Evolutionary conservation across 2,888 invertebrate species (phyloP), one percentile per base, ranked within the genome.

Genomic region (Mimas tiliae): DNA sequence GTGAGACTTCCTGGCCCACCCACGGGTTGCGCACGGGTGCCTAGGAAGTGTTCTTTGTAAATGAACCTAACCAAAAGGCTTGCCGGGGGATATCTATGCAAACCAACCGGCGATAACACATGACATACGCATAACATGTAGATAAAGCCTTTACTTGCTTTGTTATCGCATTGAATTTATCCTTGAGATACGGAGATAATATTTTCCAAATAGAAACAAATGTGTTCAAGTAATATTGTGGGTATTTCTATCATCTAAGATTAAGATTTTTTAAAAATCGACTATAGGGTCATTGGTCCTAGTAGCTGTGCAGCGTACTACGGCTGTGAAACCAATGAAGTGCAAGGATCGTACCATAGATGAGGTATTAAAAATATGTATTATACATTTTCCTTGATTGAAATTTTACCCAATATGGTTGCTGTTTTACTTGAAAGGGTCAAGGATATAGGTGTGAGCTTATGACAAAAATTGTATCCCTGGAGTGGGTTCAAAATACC

Each of bases 1-100:
- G 74, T 77, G 79, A 81, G 77, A 86, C 87, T 92, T 92, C 91
- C 91, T 88, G 84, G 88, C 84, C 89, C 90, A 88, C 92, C 91
- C 89, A 92, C 92, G 76, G 76, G 72, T 69, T 64, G 62, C 63
- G 45, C 42, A 66, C 66, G 63, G 66, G 66, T 66, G 66, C 63
- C 52, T 65, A 65, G 65, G n/a, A 65, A 55, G 27, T 65, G 55
- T 65, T 53, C 55, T 65, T 65, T 55, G 53, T 65, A 62, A 65
- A 58, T 58, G 55, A 58, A 38, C 55, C 55, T 34, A 38, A 38
- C 8, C 11, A 0, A 21, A 52, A 6, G 38, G 9, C 55, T 38
- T 19, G 55, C 55, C 38, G 11, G 38, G 53, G 55, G 55, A 34
- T 58, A 58, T 58, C 55, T 58, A 38, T 58, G 55, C 55, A 58